Conservation (phyloP, 35 echinoderm and acorn worm genomes). For the Acanthaster planci region DNA sequence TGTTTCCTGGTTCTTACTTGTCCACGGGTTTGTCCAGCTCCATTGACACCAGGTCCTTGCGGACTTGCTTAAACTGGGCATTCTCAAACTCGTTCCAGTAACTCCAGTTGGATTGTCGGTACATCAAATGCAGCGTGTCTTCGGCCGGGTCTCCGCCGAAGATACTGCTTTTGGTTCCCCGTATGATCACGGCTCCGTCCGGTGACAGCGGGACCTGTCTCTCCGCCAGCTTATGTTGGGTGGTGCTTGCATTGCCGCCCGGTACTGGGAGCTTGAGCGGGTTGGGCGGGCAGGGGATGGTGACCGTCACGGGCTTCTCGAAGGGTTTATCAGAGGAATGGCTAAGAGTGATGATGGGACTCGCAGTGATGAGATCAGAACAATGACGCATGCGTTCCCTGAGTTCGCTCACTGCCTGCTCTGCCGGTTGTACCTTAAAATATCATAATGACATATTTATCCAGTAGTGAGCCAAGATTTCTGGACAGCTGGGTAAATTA, state of each 20-base stretch:
- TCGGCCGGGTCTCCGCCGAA: constrained; percentile 84
- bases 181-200: constrained; percentile 76
- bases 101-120: constrained; percentile 33
- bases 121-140: constrained; percentile 78
- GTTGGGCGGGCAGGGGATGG: constrained; percentile 87
- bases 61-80: constrained; percentile 64
- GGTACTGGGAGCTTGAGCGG: constrained; percentile 56
- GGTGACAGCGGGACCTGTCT: constrained; percentile 38
- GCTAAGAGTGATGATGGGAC: constrained; percentile 88
- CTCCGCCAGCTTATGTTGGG: constrained; percentile 1
- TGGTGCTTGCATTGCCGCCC: neutral
- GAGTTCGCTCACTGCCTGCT: constrained; percentile 78
- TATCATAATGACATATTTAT: neutral
- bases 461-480: neutral
- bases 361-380: constrained; percentile 85
- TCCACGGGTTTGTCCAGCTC: constrained; percentile 68
- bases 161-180: constrained; percentile 82
- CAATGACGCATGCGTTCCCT: constrained; percentile 82
- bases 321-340: constrained; percentile 76
- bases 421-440: constrained; percentile 91
- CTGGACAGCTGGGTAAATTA: too few relatives aligned
- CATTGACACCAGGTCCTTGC: constrained; percentile 84
- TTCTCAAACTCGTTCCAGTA: constrained; percentile 66
- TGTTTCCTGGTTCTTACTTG: constrained; percentile 66
- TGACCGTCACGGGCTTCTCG: constrained; percentile 74